Evolutionary conservation across 2,113 vertebrate genomes (phyloP), one percentile per base, ranked within the genome.

Genomic region (Semicossyphus pulcher): DNA sequence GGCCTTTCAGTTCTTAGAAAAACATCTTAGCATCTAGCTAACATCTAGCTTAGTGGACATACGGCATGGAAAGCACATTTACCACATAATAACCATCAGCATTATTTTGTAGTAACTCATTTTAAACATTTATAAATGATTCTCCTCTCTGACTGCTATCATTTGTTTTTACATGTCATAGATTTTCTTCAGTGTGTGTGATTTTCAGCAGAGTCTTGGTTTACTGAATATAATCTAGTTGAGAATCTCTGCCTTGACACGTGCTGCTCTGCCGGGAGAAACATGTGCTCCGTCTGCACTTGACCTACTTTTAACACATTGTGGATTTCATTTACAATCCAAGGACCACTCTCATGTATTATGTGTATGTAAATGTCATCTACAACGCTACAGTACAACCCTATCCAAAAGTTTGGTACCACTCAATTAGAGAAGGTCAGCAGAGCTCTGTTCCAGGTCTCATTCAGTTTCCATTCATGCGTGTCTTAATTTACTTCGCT

Each of bases 361-460:
- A 12, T 62, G 44, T 71, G 53, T 67, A 72, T 82, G 70, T 59
- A 89, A 91, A 88, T 91, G 89, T 58, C 80, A 89, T 69, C 70
- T 36, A 21, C 60, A 60, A 37, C 15, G 1, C 32, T 23, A n/a
- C n/a, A 54, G 53, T 42, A 15, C 59, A 70, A 85, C 61, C 72
- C 36, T 7, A 45, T 71, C 42, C 57, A 57, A 83, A 88, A 59
- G 39, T 80, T 86, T 70, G 8, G 0, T 15, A 68, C 58, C 68
- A 69, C 76, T 88, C 72, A 90, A 92, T 93, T 91, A 91, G 76
- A 85, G 88, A 93, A 92, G 92, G 90, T 92, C 90, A 91, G 34
- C 42, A 10, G 68, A 71, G 70, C 68, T 41, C 15, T 16, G 57
- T 63, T 80, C 11, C 72, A 41, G 79, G 51, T 79, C 76, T 86